phyloP scores from a whole-genome alignment of 2,113 vertebrate genomes.

The Lipophrys pholis region DNA sequence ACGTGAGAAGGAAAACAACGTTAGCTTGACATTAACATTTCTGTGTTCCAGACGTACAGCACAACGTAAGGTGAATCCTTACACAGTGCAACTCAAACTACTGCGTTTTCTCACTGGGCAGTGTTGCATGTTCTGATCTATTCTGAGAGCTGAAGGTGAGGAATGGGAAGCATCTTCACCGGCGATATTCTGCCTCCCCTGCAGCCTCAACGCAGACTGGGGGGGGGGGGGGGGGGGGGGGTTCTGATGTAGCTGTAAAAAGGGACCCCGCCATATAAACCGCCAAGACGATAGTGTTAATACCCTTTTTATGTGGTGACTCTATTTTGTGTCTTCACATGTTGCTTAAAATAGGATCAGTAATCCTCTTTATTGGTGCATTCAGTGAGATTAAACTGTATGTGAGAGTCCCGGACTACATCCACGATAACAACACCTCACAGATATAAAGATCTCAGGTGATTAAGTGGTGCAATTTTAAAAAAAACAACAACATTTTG shows the following conservation, averaged over 20 bases:
- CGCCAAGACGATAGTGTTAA: neutral
- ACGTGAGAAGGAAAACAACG: conserved; percentile 40
- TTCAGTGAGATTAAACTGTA: conserved; percentile 2
- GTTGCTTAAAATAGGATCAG: conserved; percentile 6
- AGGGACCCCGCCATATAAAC: conserved; percentile 9
- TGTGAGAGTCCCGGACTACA: neutral
- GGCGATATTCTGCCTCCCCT: conserved; percentile 10
- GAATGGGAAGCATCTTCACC: conserved; percentile 28
- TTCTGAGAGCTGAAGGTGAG: conserved; percentile 28
- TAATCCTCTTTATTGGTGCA: neutral
- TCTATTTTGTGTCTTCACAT: conserved; percentile 11
- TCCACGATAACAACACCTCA: neutral
- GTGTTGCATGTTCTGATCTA: conserved; percentile 33
- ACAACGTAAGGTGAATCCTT: neutral
- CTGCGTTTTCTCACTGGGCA: conserved; percentile 28
- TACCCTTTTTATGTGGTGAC: conserved; percentile 23
- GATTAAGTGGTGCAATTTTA: conserved; percentile 1
- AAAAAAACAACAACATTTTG: neutral
- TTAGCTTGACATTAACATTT: conserved; percentile 14
- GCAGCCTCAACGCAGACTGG: conserved; percentile 14
- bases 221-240: conserved; percentile 22
- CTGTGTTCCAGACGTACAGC: conserved; percentile 8
- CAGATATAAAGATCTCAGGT: neutral
- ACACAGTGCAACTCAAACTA: conserved; percentile 31
- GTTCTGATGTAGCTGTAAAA: conserved; percentile 23